phyloP scores from a whole-genome alignment of 2,797 vertebrate genomes.

The Enteromius radiatus region DNA sequence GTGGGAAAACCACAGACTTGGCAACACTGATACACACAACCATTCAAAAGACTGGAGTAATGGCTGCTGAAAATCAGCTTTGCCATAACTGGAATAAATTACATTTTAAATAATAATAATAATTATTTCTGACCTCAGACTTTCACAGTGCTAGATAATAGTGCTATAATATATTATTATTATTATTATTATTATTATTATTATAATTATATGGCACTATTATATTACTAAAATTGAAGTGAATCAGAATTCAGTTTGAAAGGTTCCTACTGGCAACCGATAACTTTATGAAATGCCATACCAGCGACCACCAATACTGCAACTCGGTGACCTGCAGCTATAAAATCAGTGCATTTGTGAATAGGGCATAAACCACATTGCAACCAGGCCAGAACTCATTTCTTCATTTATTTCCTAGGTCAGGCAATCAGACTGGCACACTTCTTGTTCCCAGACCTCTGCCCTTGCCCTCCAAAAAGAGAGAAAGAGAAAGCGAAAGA shows the following conservation, averaged over 20 bases:
- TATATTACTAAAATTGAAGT: too few relatives aligned
- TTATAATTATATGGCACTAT: too few relatives aligned
- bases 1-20: not conserved
- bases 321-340: not conserved
- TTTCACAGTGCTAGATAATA: too few relatives aligned
- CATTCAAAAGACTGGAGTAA: not conserved
- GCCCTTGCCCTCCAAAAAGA: slow-evolving; percentile 12
- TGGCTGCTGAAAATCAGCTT: not conserved
- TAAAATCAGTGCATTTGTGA: slow-evolving; percentile 17
- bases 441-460: slow-evolving; percentile 13
- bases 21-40: not conserved
- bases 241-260: not conserved
- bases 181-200: too few relatives aligned
- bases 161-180: too few relatives aligned
- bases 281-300: not conserved
- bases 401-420: slow-evolving; percentile 36
- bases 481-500: not conserved
- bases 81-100: not conserved
- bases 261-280: not conserved
- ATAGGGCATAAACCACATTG: not conserved
- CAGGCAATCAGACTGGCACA: slow-evolving; percentile 34
- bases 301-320: not conserved
- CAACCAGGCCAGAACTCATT: slow-evolving; percentile 18
- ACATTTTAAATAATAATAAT: not conserved
- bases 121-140: too few relatives aligned